Evolutionary conservation across 1,140 invertebrate genomes (phyloP), one percentile per base, ranked within the genome.

Genomic region (Monomorium pharaonis): DNA sequence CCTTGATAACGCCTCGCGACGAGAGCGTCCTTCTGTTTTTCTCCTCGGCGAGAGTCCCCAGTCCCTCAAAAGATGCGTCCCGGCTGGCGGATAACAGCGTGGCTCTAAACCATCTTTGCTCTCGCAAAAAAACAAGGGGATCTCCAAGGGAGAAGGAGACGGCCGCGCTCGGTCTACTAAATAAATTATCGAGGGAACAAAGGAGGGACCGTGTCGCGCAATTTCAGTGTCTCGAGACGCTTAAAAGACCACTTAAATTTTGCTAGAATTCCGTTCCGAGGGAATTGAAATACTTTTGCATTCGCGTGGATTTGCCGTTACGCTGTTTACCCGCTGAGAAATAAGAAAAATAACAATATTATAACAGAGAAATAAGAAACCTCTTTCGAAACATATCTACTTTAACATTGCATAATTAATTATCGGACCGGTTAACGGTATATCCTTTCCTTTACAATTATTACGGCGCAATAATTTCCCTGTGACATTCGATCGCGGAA

Each of bases 31-130:
- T 89, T 51, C 85, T 88, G 30, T 90, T 85, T 87, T 92, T 90
- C 83, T 92, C 90, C 83, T 92, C 88, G n/a, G n/a, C n/a, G 90
- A 89, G 88, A 70, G 51, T 69, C 85, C 84, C 90, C 83, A 72
- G 86, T 89, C 84, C 85, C 90, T 90, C 92, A 67, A 90, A 92
- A 91, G 91, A 90, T 90, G 85, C 91, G 77, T 94, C 89, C 89
- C 92, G 92, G 75, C 93, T 94, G 92, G 92, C 91, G 88, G 89
- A 93, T 87, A 93, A 93, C 87, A 92, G 74, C 87, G n/a, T n/a
- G 92, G 83, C 60, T 70, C 33, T 67, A 69, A n/a, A 84, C 58
- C 80, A 33, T 78, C 54, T 78, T 75, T 49, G 54, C 47, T 81
- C 70, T 37, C 27, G 63, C 18, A 16, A 86, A 72, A n/a, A 83